phyloP scores from a whole-genome alignment of 2,113 vertebrate genomes.

The Propithecus coquereli region DNA sequence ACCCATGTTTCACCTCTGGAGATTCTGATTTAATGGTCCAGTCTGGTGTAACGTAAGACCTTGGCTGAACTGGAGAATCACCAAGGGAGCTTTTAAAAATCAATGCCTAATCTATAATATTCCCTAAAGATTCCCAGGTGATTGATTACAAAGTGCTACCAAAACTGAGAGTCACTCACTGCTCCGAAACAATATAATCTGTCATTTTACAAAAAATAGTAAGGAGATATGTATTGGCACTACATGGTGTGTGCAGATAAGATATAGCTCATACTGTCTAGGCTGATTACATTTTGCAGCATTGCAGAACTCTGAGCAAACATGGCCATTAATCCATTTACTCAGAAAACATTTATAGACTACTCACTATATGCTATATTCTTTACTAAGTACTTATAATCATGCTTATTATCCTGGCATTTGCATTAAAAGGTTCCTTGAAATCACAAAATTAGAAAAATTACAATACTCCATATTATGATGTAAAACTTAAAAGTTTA shows the following conservation, averaged over 20 bases:
- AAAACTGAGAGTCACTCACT: not conserved
- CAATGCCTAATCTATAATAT: not conserved
- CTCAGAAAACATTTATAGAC: not conserved
- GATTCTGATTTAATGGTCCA: not conserved
- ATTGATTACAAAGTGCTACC: not conserved
- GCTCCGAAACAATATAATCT: not conserved
- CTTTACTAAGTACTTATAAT: not conserved
- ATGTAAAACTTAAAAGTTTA: not conserved
- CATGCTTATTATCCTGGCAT: not conserved
- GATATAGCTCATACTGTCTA: not conserved
- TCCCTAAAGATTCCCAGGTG: not conserved
- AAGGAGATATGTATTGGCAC: not conserved
- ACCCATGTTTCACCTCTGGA: not conserved
- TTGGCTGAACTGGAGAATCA: not conserved
- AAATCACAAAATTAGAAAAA: conserved; percentile 28
- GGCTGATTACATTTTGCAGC: not conserved
- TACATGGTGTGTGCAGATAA: not conserved
- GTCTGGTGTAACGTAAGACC: not conserved
- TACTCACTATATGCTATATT: not conserved
- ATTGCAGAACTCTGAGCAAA: not conserved
- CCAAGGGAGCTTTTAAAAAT: not conserved
- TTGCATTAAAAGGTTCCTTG: not conserved
- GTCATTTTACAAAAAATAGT: not conserved
- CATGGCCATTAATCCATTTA: not conserved
- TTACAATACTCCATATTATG: not conserved